Base-by-base conservation (phyloP, 2,888 invertebrate species). In the Exephanes ischioxanthus region DNA sequence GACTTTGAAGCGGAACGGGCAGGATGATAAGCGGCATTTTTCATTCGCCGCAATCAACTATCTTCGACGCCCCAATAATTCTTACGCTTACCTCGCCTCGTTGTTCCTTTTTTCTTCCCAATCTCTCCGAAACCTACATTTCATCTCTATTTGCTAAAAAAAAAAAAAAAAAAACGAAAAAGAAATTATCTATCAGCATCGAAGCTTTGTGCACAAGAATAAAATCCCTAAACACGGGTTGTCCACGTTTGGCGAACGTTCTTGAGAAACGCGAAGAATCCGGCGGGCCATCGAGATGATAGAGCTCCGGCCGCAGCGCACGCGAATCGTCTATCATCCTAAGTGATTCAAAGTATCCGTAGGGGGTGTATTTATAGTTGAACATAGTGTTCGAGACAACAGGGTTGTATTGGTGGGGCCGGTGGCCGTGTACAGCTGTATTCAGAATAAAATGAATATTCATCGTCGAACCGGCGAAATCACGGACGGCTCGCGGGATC, bases 311-410 rank as follows among this genome's bases (percentile, higher is more conserved):
- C 83, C 79, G 88, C 89, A 89, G 87, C 86, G 89, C 92, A 92
- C 91, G 92, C 91, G 90, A 91, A 88, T 90, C 90, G 87, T 91
- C 89, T 89, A 92, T 92, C 92, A 91, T 91, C 90, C 89, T 90
- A 92, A 92, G 91, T 90, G 92, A 92, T 92, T 92, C 90, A 91
- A 90, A 92, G 90, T 90, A 90, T 63, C 63, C 89, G 22, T 89
- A 87, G 86, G 78, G 76, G 88, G 84, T 85, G 7, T 63, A 63
- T 63, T 63, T 63, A 82, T 45, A 41, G 83, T 55, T 51, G n/a
- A 67, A 55, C 83, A 48, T 19, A 45, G 33, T 67, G 63, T 33
- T 30, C 26, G 45, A 76, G 75, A 71, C 66, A 80, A 53, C 53
- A 37, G 22, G 76, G 73, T 70, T 68, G 55, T 75, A 76, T 75